Evolutionary conservation across 23 tunicate species (phyloP), one percentile per base, ranked within the genome.

Genomic region (Aplidium turbinatum): DNA sequence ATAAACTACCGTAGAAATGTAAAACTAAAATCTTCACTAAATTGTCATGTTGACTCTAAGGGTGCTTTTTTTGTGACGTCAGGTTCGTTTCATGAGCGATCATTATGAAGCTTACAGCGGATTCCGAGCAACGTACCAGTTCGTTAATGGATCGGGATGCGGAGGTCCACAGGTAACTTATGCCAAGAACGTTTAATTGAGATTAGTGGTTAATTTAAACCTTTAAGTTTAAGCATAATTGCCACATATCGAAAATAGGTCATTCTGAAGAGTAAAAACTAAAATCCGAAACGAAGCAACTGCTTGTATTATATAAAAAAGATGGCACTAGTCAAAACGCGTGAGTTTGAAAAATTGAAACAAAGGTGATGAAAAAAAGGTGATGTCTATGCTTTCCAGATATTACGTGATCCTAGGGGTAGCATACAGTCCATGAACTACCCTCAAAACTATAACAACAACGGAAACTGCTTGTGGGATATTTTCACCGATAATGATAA

Each of bases 81-180:
- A 86, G 93, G 70, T 79, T 18, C 70, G 45, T 20, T 86, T 86
- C 38, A 52, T 64, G 80, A 47, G 81, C 4, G 93, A 86, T 33
- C 93, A 86, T 63, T 86, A 57, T 50, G 93, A 79, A 63, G 19
- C n/a, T 0, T 69, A 39, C 36, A 35, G 18, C 9, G 93, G 93
- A 27, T 86, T 86, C 75, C 63, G 33, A 39, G 93, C 93, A 1
- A 27, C 11, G 16, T 86, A 86, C 47, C 18, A 28, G 19, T 86
- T 86, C 52, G 72, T 70, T 34, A 86, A 86, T 36, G 93, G 77
- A 35, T 86, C 93, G 0, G 78, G 78, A 3, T 86, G 93, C 47
- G 93, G 85, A 31, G 85, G 93, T 1, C 76, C 80, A 1, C 75
- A 63, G 72, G 93, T 86, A 53, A 32, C 16, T 31, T 73, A 0